Base-by-base conservation (phyloP, 2,888 invertebrate genomes). In the Cataglyphis altisquamis region DNA sequence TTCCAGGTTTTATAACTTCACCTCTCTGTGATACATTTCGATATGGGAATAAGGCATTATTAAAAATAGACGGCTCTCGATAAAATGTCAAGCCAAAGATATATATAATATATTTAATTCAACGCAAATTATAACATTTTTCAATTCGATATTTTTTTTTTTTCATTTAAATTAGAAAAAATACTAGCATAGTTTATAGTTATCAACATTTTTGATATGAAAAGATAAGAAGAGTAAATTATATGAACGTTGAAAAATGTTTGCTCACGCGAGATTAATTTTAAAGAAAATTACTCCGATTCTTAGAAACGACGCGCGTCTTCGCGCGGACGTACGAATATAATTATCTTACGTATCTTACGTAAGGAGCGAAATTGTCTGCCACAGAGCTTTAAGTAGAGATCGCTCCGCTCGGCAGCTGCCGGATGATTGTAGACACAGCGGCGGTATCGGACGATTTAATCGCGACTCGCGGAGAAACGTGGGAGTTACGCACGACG, bases 361-460 rank as follows among this genome's bases (percentile, higher is more conserved):
- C 85, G 86, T 88, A 90, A 90, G 86, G 84, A 85, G 84, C 85
- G 80, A 86, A 88, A 88, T 88, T 87, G 84, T 88, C 87, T 84
- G 88, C 86, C 85, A 90, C 86, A 82, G 87, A 83, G 87, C 82
- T 85, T 89, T 73, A 63, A 73, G 62, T 32, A 55, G 83, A 82
- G 86, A 87, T 84, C 86, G 84, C 67, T 25, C 25, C n/a, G 60
- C 32, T n/a, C 41, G 62, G 63, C 82, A 73, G 84, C 73, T 70
- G 72, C 32, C 66, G 39, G 63, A 75, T 66, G 75, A 82, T 83
- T 75, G 66, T 48, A 48, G 48, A 68, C 84, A 82, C 85, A 12
- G 15, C 62, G 18, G 8, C 32, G 18, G 6, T 32, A 39, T 66
- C 72, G 52, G 78, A 68, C 78, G 88, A 91, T 88, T 84, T 86